A percentile compares a stretch with the other conserved stretches of the same genome.
phyloP scores from a whole-genome alignment of 2,797 vertebrate genomes.

The Molossus molossus region DNA sequence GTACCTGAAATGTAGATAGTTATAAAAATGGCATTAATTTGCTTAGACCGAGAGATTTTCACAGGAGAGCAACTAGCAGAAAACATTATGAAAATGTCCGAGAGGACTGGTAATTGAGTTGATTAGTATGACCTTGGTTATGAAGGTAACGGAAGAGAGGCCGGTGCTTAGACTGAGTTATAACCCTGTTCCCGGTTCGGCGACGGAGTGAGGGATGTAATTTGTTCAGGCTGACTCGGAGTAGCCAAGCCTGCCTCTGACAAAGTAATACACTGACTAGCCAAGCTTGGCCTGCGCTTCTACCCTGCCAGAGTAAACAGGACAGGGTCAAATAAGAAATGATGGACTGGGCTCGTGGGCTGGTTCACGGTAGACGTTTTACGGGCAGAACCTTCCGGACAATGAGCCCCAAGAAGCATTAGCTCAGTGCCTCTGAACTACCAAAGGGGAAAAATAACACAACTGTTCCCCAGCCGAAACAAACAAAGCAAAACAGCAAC shows the following conservation, averaged over 20 bases:
- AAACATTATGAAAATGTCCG: slow-evolving; percentile 99
- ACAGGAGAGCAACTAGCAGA: slow-evolving; percentile 99
- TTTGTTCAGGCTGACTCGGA: slow-evolving; percentile 92
- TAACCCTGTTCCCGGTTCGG: slow-evolving; percentile 90
- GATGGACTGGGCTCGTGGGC: slow-evolving; percentile 70
- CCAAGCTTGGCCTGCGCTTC: slow-evolving; percentile 90
- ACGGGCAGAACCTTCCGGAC: slow-evolving; percentile 66
- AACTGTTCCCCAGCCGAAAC: slow-evolving; percentile 34
- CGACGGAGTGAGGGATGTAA: slow-evolving; percentile 89
- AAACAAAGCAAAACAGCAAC: slow-evolving; percentile 54
- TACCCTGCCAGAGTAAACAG: slow-evolving; percentile 87
- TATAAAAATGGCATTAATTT: slow-evolving; percentile 98
- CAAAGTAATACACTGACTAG: slow-evolving; percentile 91
- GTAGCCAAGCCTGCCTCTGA: slow-evolving; percentile 90
- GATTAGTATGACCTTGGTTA: slow-evolving; percentile 99
- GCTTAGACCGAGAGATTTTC: slow-evolving; percentile 98
- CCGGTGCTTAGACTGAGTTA: slow-evolving; percentile 95
- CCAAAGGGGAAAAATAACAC: background rate
- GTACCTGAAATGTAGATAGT: slow-evolving; percentile 97
- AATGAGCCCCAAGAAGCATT: background rate
- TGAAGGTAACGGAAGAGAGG: slow-evolving; percentile 94
- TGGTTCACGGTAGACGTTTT: slow-evolving; percentile 40
- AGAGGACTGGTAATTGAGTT: slow-evolving; percentile 98
- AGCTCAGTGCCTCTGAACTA: background rate
- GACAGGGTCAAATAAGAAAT: slow-evolving; percentile 85